A percentile compares a stretch with the other conserved stretches of the same genome.
phyloP scores from a whole-genome alignment of 2,797 vertebrate genomes.

The Erpetoichthys calabaricus region DNA sequence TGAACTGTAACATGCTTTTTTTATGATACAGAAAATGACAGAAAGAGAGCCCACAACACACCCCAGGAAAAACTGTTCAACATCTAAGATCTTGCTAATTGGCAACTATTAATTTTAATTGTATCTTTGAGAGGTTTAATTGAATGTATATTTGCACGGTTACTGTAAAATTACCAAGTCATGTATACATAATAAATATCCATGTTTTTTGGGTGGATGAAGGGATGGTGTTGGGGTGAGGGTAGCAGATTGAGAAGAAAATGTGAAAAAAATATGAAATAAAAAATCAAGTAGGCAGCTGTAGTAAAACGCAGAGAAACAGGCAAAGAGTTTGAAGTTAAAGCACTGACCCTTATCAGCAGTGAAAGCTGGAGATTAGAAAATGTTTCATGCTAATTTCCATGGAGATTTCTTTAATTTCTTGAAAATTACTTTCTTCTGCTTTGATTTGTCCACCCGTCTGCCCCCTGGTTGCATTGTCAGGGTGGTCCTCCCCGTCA shows the following conservation, averaged over 20 bases:
- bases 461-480: slow-evolving; percentile 54
- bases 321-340: slow-evolving; percentile 45
- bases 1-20: too few relatives aligned
- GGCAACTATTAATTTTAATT: too few relatives aligned
- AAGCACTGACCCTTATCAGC: slow-evolving; percentile 90
- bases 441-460: slow-evolving; percentile 70
- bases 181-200: too few relatives aligned
- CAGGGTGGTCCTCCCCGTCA: slow-evolving; percentile 85
- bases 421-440: slow-evolving; percentile 76
- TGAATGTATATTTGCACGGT: too few relatives aligned
- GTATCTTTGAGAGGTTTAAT: too few relatives aligned
- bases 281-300: slow-evolving; percentile 55
- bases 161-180: too few relatives aligned
- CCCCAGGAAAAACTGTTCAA: too few relatives aligned
- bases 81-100: too few relatives aligned
- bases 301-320: slow-evolving; percentile 75
- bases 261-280: slow-evolving; percentile 40
- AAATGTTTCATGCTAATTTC: slow-evolving; percentile 99
- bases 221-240: not conserved
- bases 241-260: slow-evolving; percentile 38
- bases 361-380: slow-evolving; percentile 93
- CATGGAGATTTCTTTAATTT: slow-evolving; percentile 99
- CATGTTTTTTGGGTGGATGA: not conserved
- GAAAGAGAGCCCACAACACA: too few relatives aligned
- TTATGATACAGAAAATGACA: too few relatives aligned